A percentile compares a stretch with the other conserved stretches of the same genome.
Conservation (phyloP, 2,113 vertebrate species). For the Scortum barcoo region DNA sequence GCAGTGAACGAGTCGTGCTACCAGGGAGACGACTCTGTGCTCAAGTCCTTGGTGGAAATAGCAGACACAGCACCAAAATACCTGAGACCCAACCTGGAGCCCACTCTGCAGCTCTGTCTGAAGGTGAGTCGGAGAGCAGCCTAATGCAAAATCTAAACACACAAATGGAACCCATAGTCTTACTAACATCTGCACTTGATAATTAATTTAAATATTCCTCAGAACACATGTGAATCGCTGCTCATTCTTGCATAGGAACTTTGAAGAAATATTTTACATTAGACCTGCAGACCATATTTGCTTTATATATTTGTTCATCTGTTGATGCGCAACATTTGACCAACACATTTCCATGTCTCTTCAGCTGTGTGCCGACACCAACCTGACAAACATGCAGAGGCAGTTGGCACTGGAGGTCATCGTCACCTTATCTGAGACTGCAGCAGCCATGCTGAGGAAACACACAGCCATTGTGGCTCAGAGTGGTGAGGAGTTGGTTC, state of each 20-base stretch:
- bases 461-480: conserved; percentile 94
- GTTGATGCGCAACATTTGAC: background rate
- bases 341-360: background rate
- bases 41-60: conserved; percentile 98
- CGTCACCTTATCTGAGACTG: conserved; percentile 96
- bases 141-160: no score
- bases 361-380: conserved; percentile 94
- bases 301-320: background rate
- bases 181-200: background rate
- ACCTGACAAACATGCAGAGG: conserved; percentile 95
- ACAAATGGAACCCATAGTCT: background rate
- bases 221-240: background rate
- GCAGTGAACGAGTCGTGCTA: conserved; percentile 97
- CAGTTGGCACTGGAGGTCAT: conserved; percentile 97
- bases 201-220: no score
- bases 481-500: conserved; percentile 87
- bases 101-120: conserved; percentile 94
- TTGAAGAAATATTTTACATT: no score
- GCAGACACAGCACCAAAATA: conserved; percentile 98
- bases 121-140: conserved; percentile 79
- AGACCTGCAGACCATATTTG: background rate
- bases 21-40: conserved; percentile 95
- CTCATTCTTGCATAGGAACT: background rate
- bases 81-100: conserved; percentile 94
- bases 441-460: conserved; percentile 97